Percentiles rank a stretch among this genome's conserved stretches.
These are phyloP conservation scores for Solenopsis invicta DNA, from an alignment of 1,140 invertebrate genomes.

Conservation along the genomic window DNA sequence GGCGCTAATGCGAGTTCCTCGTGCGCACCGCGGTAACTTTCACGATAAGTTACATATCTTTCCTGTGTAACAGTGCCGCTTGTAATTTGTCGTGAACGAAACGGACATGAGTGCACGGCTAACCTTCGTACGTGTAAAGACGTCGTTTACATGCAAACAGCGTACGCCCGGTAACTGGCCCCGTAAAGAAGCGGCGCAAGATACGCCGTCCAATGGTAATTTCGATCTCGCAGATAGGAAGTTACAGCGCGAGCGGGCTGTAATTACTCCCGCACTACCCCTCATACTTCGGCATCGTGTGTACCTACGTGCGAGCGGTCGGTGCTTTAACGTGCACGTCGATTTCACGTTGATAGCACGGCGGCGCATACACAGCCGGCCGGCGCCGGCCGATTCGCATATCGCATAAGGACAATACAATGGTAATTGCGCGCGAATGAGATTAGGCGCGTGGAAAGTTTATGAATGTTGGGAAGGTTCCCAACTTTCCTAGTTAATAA, in stretches of 20 bases:
- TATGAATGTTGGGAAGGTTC: slow-evolving; percentile 12
- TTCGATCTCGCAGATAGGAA: slow-evolving; percentile 79
- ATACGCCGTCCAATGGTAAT: slow-evolving; percentile 78
- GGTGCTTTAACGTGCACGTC: slow-evolving; percentile 66
- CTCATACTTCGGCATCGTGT: slow-evolving; percentile 75
- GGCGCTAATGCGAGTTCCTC: slow-evolving; percentile 8
- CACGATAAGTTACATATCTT: slow-evolving; percentile 42
- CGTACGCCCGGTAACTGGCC: slow-evolving; percentile 73
- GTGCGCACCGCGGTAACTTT: slow-evolving; percentile 17
- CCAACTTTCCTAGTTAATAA: slow-evolving; percentile 27
- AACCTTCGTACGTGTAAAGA: slow-evolving; percentile 77
- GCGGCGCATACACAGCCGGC: background rate
- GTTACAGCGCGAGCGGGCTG: slow-evolving; percentile 73
- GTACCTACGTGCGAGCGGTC: slow-evolving; percentile 61
- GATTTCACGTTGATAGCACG: slow-evolving; percentile 66
- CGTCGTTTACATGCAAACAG: slow-evolving; percentile 80
- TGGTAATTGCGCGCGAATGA: slow-evolving; percentile 34
- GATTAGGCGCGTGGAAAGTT: slow-evolving; percentile 11
- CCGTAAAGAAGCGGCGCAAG: slow-evolving; percentile 79
- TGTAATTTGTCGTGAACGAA: slow-evolving; percentile 72
- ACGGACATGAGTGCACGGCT: slow-evolving; percentile 66
- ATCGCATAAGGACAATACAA: slow-evolving; percentile 64
- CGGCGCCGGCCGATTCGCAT: slow-evolving; percentile 37
- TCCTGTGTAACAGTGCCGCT: slow-evolving; percentile 41
- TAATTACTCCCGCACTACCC: slow-evolving; percentile 75